Evolutionary conservation across 2,888 invertebrate genomes (phyloP).

Genomic region (Subacronicta megacephala): DNA sequence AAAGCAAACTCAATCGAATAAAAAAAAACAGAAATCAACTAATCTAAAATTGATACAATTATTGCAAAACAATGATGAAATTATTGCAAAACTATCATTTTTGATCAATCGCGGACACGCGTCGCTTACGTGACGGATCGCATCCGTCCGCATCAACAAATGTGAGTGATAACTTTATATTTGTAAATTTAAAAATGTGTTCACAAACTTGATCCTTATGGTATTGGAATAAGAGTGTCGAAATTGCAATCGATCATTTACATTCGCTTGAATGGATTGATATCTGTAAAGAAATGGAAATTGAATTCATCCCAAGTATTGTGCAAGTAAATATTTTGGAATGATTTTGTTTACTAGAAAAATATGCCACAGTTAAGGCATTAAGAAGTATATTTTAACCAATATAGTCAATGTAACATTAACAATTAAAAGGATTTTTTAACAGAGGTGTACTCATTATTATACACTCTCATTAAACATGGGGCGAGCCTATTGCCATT

Average conservation of each 20-base stretch:
- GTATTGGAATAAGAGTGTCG: conserved; percentile 11
- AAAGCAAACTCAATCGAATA: no score
- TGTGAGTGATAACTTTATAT: conserved; percentile 67
- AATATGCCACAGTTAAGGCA: no score
- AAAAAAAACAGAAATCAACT: conserved; percentile 25
- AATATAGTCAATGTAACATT: no score
- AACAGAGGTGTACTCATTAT: no score
- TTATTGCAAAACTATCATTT: conserved; percentile 48
- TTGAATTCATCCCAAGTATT: conserved; percentile 26
- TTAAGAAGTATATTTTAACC: no score
- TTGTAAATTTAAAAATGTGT: conserved; percentile 28
- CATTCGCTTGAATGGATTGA: conserved; percentile 43
- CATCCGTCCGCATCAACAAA: conserved; percentile 70
- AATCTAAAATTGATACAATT: conserved; percentile 51
- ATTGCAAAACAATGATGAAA: conserved; percentile 48
- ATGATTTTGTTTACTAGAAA: no score
- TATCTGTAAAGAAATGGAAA: conserved; percentile 43
- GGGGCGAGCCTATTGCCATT: no score
- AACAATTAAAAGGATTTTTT: no score
- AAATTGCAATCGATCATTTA: conserved; percentile 41
- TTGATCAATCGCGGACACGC: conserved; percentile 83
- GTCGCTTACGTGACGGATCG: conserved; percentile 67
- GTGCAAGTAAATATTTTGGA: neutral
- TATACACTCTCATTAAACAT: no score
- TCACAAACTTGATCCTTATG: conserved; percentile 16